phyloP scores from a whole-genome alignment of 1,140 invertebrate species.

The Stegodyphus mimosarum region DNA sequence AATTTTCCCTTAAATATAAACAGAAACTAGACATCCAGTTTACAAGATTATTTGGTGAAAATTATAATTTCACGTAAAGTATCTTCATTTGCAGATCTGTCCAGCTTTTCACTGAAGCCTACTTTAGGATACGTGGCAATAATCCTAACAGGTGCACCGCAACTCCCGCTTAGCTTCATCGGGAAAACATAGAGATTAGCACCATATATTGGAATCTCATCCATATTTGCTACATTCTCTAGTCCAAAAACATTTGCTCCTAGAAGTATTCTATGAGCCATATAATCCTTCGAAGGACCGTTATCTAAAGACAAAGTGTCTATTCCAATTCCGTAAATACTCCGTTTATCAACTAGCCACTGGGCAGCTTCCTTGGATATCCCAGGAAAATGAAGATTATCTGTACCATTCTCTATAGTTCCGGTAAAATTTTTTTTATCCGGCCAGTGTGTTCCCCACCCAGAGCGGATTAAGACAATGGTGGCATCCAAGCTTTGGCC shows the following conservation, averaged over 20 bases:
- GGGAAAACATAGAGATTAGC: neutral
- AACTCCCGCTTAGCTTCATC: neutral
- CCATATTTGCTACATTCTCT: neutral
- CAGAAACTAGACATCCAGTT: too few relatives aligned
- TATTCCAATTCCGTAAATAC: neutral
- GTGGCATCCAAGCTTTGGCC: constrained; percentile 68
- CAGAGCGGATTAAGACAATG: constrained; percentile 72
- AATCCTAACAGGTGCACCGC: neutral
- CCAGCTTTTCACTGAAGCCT: too few relatives aligned
- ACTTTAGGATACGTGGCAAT: neutral
- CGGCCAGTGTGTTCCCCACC: constrained; percentile 68
- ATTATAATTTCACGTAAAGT: too few relatives aligned
- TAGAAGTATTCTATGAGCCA: neutral
- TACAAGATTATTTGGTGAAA: too few relatives aligned
- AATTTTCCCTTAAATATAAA: too few relatives aligned
- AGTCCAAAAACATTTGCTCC: neutral
- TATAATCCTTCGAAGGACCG: neutral
- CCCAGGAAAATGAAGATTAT: constrained; percentile 67
- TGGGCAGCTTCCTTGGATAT: constrained; percentile 72
- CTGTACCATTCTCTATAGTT: constrained; percentile 32
- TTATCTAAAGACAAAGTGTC: neutral
- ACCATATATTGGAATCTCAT: neutral
- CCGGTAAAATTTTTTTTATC: constrained; percentile 62
- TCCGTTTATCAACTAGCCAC: constrained; percentile 68
- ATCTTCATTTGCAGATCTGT: too few relatives aligned